phyloP scores from a whole-genome alignment of 2,797 vertebrate species.

The Oreochromis mossambicus region DNA sequence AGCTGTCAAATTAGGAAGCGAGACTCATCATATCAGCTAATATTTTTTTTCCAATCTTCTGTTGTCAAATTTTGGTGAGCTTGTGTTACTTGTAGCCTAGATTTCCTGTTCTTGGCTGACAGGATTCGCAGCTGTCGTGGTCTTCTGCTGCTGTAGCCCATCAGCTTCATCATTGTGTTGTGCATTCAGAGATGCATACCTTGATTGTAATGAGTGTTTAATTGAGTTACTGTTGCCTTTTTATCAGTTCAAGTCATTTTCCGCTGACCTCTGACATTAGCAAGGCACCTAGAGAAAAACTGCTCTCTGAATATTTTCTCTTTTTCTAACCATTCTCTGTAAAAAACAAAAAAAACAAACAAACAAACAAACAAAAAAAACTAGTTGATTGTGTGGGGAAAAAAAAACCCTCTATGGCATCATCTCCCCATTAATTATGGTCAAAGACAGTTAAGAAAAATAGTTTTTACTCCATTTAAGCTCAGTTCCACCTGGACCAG shows the following conservation, averaged over 20 bases:
- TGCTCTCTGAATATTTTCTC: neutral
- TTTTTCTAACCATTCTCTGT: neutral
- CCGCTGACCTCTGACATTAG: neutral
- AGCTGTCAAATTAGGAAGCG: neutral
- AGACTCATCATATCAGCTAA: neutral
- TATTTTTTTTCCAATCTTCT: neutral
- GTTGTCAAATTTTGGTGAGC: neutral
- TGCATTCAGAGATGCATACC: neutral
- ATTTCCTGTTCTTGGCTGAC: neutral
- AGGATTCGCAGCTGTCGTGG: neutral
- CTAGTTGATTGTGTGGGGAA: neutral
- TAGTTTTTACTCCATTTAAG: constrained; percentile 10
- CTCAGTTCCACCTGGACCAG: constrained; percentile 18
- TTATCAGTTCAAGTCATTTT: neutral
- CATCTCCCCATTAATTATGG: neutral
- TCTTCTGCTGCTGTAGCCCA: neutral
- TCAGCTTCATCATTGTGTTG: neutral
- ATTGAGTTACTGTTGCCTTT: neutral
- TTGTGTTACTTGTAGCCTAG: neutral
- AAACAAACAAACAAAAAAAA: neutral
- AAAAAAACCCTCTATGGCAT: neutral
- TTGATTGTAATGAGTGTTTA: neutral
- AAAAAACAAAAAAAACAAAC: too few relatives aligned
- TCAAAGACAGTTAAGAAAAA: constrained; percentile 22
- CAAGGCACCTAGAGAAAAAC: neutral